A percentile compares a stretch with the other conserved stretches of the same genome.
Evolutionary conservation across 1,140 invertebrate species (phyloP).

Genomic region (Bombus consobrinus): DNA sequence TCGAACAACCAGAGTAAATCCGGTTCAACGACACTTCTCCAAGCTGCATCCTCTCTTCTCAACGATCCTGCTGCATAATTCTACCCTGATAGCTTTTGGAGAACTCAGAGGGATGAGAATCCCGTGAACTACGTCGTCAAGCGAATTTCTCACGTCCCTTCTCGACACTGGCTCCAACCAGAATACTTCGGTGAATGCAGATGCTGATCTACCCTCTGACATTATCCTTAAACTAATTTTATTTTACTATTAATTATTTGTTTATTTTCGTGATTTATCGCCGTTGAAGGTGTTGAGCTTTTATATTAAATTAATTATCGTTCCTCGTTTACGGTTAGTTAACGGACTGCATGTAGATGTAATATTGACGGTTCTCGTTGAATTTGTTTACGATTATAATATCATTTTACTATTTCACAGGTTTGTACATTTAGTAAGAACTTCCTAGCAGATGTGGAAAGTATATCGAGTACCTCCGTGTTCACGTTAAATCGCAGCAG

Average conservation of each 20-base stretch:
- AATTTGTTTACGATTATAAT: neutral
- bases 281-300: no score
- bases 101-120: neutral
- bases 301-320: neutral
- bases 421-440: neutral
- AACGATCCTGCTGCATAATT: neutral
- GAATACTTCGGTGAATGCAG: neutral
- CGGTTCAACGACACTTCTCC: conserved; percentile 33
- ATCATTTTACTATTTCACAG: neutral
- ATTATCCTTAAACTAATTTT: conserved; percentile 15
- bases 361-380: neutral
- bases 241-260: neutral
- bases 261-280: neutral
- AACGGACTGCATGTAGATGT: neutral
- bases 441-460: no score
- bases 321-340: neutral
- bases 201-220: neutral
- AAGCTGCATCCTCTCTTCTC: conserved; percentile 42
- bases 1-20: conserved; percentile 20
- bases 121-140: neutral
- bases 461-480: neutral
- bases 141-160: neutral
- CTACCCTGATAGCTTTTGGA: neutral
- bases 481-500: neutral
- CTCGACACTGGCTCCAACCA: conserved; percentile 1